These are phyloP conservation scores for Chrysolina americana DNA, from an alignment of 2,888 invertebrate genomes.

Conservation along the genomic window DNA sequence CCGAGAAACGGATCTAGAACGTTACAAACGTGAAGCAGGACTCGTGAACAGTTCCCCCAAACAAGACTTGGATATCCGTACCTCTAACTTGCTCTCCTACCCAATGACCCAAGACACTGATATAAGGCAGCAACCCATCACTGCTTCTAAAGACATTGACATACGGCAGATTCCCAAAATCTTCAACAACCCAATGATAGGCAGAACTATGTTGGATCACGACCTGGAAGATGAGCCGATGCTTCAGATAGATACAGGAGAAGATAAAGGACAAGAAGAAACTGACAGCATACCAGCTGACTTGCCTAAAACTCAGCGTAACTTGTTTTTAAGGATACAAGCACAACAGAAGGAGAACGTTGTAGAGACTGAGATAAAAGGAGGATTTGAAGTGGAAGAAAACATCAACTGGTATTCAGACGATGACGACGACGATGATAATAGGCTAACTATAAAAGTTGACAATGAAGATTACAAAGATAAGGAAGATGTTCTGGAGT, in stretches of 20 bases:
- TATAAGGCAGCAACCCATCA: slow-evolving; percentile 49
- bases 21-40: slow-evolving; percentile 58
- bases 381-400: slow-evolving; percentile 56
- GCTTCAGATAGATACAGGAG: slow-evolving; percentile 53
- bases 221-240: slow-evolving; percentile 50
- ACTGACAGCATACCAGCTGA: slow-evolving; percentile 68
- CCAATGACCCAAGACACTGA: slow-evolving; percentile 56
- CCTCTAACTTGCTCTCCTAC: slow-evolving; percentile 38
- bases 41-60: slow-evolving; percentile 34
- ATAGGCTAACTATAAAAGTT: slow-evolving; percentile 66
- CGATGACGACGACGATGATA: slow-evolving; percentile 78
- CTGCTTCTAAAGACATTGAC: slow-evolving; percentile 67
- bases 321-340: slow-evolving; percentile 78
- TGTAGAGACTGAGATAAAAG: slow-evolving; percentile 61
- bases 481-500: slow-evolving; percentile 60
- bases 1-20: slow-evolving; percentile 52
- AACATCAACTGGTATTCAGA: slow-evolving; percentile 84
- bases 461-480: slow-evolving; percentile 63
- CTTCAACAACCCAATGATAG: slow-evolving; percentile 42
- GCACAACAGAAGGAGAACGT: slow-evolving; percentile 75
- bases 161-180: slow-evolving; percentile 66
- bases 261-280: slow-evolving; percentile 42
- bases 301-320: slow-evolving; percentile 77
- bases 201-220: slow-evolving; percentile 43
- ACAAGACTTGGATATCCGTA: slow-evolving; percentile 57